Conservation (phyloP, 2,797 vertebrate species). For the Sparus aurata region DNA sequence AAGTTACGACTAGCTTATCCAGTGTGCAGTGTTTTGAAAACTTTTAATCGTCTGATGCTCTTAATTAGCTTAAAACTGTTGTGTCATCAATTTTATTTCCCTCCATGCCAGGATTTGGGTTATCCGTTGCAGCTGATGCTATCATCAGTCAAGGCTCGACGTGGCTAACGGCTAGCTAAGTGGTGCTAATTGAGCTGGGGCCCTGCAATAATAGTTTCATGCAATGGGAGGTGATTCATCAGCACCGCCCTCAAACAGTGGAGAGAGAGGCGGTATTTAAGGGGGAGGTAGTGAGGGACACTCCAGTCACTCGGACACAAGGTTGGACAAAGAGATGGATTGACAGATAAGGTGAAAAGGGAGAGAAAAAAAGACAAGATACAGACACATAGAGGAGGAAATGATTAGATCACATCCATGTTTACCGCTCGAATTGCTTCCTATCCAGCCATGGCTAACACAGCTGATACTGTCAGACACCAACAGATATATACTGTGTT, state of each 20-base stretch:
- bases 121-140: conserved; percentile 20
- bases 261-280: background rate
- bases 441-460: conserved; percentile 2
- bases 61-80: conserved; percentile 41
- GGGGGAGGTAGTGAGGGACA: background rate
- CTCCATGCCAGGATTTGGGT: conserved; percentile 26
- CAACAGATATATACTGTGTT: background rate
- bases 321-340: background rate
- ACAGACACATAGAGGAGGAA: background rate
- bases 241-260: conserved; percentile 23
- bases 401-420: too few species aligned
- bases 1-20: background rate
- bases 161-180: conserved; percentile 70
- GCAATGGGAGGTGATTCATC: conserved; percentile 58
- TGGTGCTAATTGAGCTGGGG: conserved; percentile 67
- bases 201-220: conserved; percentile 49
- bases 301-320: background rate
- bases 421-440: conserved; percentile 1
- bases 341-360: conserved; percentile 1
- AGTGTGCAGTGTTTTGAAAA: conserved; percentile 6
- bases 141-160: conserved; percentile 60
- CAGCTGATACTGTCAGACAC: conserved; percentile 8
- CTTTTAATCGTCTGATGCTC: conserved; percentile 25
- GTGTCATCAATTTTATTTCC: conserved; percentile 46
- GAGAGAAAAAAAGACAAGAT: background rate